Conservation (phyloP, 2,113 vertebrate species). For the Neotoma lepida region DNA sequence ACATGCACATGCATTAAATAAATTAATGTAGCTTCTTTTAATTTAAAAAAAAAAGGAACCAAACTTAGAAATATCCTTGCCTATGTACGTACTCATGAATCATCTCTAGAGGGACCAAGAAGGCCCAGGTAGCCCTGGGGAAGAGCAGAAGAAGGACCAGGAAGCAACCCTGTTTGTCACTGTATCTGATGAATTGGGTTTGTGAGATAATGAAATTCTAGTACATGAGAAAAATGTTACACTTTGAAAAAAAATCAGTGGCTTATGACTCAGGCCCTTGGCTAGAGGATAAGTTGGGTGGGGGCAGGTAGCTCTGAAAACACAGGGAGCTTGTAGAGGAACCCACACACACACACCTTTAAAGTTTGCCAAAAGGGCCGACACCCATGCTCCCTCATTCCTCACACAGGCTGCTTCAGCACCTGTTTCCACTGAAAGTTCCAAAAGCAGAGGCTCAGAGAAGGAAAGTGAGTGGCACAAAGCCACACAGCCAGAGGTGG, state of each 20-base stretch:
- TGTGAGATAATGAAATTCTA: constrained; percentile 40
- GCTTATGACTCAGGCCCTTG: constrained; percentile 7
- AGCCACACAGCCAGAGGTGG: constrained; percentile 17
- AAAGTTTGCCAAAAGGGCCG: background rate
- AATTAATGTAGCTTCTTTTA: background rate
- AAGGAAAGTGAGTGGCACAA: background rate
- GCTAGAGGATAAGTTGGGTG: background rate
- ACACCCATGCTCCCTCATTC: background rate
- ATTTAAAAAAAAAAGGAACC: background rate
- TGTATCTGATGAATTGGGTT: background rate
- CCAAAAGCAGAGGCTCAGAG: background rate
- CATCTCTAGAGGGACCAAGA: constrained; percentile 1
- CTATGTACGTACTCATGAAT: background rate
- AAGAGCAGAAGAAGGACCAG: background rate
- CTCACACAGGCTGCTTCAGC: background rate
- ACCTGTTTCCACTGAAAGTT: background rate
- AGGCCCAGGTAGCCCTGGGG: background rate
- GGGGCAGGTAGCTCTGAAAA: background rate
- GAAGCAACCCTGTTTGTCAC: too few relatives aligned
- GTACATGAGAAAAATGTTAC: constrained; percentile 53
- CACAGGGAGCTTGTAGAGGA: background rate
- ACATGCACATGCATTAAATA: background rate
- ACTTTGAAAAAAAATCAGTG: background rate
- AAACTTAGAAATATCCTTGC: constrained; percentile 11
- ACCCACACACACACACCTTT: background rate